These are phyloP conservation scores for Melanerpes aurifrons DNA, from an alignment of 2,113 vertebrate genomes.

Conservation along the genomic window DNA sequence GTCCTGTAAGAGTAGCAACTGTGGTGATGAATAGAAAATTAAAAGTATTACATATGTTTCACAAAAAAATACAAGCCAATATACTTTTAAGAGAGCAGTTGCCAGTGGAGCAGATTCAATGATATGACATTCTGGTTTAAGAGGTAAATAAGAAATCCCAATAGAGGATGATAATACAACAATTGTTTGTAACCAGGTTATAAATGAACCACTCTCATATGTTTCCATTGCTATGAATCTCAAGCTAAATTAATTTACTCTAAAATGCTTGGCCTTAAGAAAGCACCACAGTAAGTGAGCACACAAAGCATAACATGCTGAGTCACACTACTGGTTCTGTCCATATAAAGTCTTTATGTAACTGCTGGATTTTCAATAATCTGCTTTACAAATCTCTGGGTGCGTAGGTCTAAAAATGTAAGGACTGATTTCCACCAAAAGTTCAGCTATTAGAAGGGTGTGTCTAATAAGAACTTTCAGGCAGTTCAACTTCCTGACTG, in stretches of 20 bases:
- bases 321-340: not conserved
- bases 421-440: not conserved
- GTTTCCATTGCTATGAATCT: not conserved
- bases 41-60: not conserved
- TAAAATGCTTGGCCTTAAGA: not conserved
- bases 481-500: not conserved
- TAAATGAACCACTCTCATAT: not conserved
- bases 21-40: not conserved
- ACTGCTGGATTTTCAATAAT: not conserved
- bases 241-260: not conserved
- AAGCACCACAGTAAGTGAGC: not conserved
- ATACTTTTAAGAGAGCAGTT: not conserved
- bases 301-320: not conserved
- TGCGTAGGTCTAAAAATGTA: not conserved
- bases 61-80: not conserved
- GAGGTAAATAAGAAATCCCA: slow-evolving; percentile 21
- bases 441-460: not conserved
- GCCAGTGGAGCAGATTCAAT: not conserved
- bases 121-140: not conserved
- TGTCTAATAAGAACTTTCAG: not conserved
- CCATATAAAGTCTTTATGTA: not conserved
- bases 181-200: not conserved
- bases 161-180: not conserved
- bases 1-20: not conserved
- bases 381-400: not conserved